phyloP scores from a whole-genome alignment of 2,797 vertebrate species.

The Lophius americanus region DNA sequence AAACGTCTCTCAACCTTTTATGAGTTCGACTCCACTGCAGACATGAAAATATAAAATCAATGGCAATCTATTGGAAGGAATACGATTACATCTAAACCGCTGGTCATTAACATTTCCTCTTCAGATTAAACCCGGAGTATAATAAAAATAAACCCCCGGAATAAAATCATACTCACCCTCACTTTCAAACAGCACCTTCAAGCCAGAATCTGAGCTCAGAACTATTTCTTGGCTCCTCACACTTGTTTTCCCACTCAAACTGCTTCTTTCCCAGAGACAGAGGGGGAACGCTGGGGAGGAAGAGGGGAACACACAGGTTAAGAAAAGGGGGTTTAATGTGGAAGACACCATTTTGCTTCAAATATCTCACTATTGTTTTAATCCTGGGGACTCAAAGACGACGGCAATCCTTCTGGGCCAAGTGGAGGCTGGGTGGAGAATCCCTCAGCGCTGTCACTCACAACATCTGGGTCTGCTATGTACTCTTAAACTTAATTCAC shows the following conservation, averaged over 20 bases:
- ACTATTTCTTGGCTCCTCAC: slow-evolving; percentile 68
- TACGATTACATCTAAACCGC: not conserved
- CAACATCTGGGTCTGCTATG: slow-evolving; percentile 50
- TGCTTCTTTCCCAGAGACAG: slow-evolving; percentile 70
- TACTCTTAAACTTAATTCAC: slow-evolving; percentile 52
- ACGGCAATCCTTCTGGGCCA: slow-evolving; percentile 11
- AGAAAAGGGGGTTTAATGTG: slow-evolving; percentile 42
- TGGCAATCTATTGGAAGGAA: not conserved
- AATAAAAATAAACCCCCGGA: slow-evolving; percentile 5
- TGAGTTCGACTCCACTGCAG: slow-evolving; percentile 5
- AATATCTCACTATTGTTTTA: slow-evolving; percentile 29
- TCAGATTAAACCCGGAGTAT: not conserved
- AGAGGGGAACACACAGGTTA: slow-evolving; percentile 37
- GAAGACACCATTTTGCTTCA: slow-evolving; percentile 6
- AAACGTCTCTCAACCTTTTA: slow-evolving; percentile 21
- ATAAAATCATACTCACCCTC: slow-evolving; percentile 67
- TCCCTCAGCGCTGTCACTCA: slow-evolving; percentile 21
- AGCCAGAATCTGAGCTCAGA: slow-evolving; percentile 63
- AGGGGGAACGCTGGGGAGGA: slow-evolving; percentile 51
- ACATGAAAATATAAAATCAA: not conserved
- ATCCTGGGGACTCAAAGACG: slow-evolving; percentile 23
- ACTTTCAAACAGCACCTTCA: slow-evolving; percentile 60
- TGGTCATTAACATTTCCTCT: not conserved
- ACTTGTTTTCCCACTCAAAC: slow-evolving; percentile 70
- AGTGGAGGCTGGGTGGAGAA: slow-evolving; percentile 17